Evolutionary conservation across 2,113 vertebrate species (phyloP), one percentile per base, ranked within the genome.

Genomic region (Ageneiosus marmoratus): DNA sequence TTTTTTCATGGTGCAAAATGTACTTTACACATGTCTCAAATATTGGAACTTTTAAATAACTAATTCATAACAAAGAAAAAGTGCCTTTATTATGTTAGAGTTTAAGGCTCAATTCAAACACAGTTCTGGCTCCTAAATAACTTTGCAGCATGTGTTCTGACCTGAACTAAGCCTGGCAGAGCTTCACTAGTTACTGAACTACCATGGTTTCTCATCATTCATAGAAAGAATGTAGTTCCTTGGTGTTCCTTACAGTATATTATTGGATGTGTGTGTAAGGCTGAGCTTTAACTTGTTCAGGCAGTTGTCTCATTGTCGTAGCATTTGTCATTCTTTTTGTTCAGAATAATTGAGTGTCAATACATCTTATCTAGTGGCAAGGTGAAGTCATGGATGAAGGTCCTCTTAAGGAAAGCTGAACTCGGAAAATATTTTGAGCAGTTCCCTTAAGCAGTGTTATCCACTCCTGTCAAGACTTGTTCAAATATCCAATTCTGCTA

Each of bases 391-490:
- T 13, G 20, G 51, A 34, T 76, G 50, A 75, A 9, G 18, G 16
- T 37, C 15, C 18, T 53, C 48, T 37, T 13, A 24, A 24, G 0
- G 20, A 34, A 34, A 34, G 29, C 50, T 76, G 29, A 76, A 34
- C 73, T 76, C 73, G 5, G 41, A 74, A 72, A 65, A 73, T 44
- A 70, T 53, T 70, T 69, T 27, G 51, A 53, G 53, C 22, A 58
- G 24, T 29, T 67, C 56, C 72, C 46, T 80, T 73, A 20, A 67
- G 55, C 22, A 77, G 56, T 32, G 79, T 20, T 48, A 58, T 63
- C 75, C 46, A 9, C 56, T 75, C 83, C 65, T 81, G 80, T 79
- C 58, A 44, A 41, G 65, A 4, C 83, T 67, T 82, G 75, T 56
- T 32, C 6, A 46, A 63, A 48, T 44, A 53, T 79, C 41, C 70